These are phyloP conservation scores for Cryptosula pallasiana DNA, from an alignment of 2,888 invertebrate genomes.

Conservation along the genomic window DNA sequence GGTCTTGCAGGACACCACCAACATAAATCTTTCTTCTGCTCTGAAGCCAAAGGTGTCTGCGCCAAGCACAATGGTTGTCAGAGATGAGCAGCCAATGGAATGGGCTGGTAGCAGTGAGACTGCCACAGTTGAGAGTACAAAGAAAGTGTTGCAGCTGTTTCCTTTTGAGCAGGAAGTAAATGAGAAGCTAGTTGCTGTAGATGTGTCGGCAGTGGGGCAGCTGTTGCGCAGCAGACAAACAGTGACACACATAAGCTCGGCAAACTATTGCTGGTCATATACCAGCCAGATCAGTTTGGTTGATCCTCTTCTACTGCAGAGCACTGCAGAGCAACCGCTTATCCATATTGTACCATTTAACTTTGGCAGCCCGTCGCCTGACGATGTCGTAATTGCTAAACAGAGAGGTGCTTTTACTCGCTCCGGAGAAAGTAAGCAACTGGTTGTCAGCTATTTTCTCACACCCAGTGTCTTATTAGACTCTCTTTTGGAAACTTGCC, in stretches of 20 bases:
- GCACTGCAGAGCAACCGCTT: neutral
- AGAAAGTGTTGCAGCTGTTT: neutral
- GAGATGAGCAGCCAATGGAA: neutral
- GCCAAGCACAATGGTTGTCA: neutral
- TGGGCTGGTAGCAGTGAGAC: neutral
- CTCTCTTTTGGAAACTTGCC: no score
- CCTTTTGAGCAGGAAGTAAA: neutral
- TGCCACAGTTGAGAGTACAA: no score
- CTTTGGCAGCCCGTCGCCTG: conserved; percentile 60
- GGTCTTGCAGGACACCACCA: no score
- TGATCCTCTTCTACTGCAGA: neutral
- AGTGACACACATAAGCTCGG: neutral
- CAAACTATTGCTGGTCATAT: neutral
- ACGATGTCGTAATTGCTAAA: conserved; percentile 52
- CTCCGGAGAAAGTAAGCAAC: conserved; percentile 18
- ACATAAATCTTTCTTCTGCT: neutral
- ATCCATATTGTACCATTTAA: conserved; percentile 50
- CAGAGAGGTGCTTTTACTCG: conserved; percentile 21
- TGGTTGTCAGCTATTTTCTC: neutral
- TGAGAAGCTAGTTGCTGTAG: neutral
- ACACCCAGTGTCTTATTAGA: no score
- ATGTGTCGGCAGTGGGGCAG: neutral
- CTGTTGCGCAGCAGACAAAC: neutral
- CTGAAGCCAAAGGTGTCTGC: neutral
- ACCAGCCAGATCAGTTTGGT: neutral